phyloP scores from a whole-genome alignment of 1,140 invertebrate genomes.

The Bombus waltoni region DNA sequence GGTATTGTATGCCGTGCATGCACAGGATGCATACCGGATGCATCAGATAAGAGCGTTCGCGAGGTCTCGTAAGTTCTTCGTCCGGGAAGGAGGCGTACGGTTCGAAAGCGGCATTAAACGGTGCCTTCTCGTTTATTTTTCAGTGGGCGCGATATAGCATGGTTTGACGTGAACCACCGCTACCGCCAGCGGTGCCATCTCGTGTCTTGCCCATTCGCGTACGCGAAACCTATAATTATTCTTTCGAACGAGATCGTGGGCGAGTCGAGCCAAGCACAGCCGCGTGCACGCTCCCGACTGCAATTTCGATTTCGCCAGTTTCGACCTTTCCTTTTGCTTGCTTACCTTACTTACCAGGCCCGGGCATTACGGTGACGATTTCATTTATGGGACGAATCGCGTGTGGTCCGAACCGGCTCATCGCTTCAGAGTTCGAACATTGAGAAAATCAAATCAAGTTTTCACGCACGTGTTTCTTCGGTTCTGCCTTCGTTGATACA shows the following conservation, averaged over 20 bases:
- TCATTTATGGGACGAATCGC: neutral
- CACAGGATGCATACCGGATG: constrained; percentile 42
- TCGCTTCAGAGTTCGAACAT: neutral
- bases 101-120: constrained; percentile 48
- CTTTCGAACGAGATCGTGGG: constrained; percentile 57
- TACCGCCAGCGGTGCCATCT: constrained; percentile 57
- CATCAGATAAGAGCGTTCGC: constrained; percentile 57
- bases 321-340: constrained; percentile 3
- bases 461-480: neutral
- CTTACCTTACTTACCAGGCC: neutral
- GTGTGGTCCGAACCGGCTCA: neutral
- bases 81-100: constrained; percentile 4
- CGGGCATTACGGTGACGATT: constrained; percentile 16
- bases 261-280: constrained; percentile 21
- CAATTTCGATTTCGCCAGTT: constrained; percentile 32
- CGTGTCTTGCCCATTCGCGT: constrained; percentile 11
- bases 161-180: constrained; percentile 50
- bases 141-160: constrained; percentile 58
- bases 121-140: constrained; percentile 65
- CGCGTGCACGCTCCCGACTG: constrained; percentile 12
- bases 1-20: constrained; percentile 34
- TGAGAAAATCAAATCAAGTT: too few species aligned
- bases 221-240: constrained; percentile 65
- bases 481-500: neutral
- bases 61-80: constrained; percentile 35